phyloP scores from a whole-genome alignment of 2,888 invertebrate species.

The Heliconius charithonia region DNA sequence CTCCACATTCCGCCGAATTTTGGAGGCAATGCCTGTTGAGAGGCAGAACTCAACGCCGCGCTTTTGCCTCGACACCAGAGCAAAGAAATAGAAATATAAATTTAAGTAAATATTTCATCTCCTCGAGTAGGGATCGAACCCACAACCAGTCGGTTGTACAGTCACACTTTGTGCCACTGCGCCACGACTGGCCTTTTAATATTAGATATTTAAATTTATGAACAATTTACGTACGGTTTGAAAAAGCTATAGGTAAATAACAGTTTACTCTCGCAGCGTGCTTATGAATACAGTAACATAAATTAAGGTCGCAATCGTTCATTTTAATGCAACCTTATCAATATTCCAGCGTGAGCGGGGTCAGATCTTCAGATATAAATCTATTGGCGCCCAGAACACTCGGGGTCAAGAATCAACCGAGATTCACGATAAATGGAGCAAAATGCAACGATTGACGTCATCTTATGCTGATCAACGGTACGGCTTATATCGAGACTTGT shows the following conservation, averaged over 20 bases:
- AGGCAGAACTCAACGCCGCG: too few relatives aligned
- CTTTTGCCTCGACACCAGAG: too few relatives aligned
- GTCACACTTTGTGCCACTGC: too few relatives aligned
- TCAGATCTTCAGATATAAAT: slow-evolving; percentile 57
- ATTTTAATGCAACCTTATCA: slow-evolving; percentile 63
- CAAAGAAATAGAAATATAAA: too few relatives aligned
- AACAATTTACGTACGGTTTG: neutral
- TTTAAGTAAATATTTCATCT: too few relatives aligned
- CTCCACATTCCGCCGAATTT: too few relatives aligned
- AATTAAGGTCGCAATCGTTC: slow-evolving; percentile 71
- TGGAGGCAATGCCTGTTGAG: too few relatives aligned
- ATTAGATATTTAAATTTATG: neutral
- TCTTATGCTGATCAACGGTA: slow-evolving; percentile 38
- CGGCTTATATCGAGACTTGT: slow-evolving; percentile 31
- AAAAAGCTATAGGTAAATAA: neutral
- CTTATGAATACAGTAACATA: slow-evolving; percentile 66
- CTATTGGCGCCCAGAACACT: slow-evolving; percentile 46
- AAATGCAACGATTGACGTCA: slow-evolving; percentile 43
- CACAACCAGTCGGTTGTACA: too few relatives aligned
- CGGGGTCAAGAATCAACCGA: slow-evolving; percentile 51
- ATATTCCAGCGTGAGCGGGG: slow-evolving; percentile 64
- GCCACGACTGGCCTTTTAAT: too few relatives aligned
- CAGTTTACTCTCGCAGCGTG: slow-evolving; percentile 50
- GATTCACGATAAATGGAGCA: slow-evolving; percentile 50
- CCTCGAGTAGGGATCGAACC: too few relatives aligned